These are phyloP conservation scores for Chrysemys picta DNA, from an alignment of 2,113 vertebrate species.

Conservation along the genomic window DNA sequence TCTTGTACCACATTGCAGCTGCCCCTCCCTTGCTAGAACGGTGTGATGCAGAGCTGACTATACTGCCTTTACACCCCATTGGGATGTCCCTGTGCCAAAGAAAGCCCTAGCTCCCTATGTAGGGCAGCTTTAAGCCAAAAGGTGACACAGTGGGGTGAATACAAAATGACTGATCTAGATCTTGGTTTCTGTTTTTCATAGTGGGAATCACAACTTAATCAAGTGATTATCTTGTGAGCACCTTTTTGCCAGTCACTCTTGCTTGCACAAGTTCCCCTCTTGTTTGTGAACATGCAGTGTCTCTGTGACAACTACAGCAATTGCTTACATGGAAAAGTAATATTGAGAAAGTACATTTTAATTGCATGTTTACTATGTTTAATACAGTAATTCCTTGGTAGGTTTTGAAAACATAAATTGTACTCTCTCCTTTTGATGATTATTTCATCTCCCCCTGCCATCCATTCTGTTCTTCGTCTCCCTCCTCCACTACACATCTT, in stretches of 20 bases:
- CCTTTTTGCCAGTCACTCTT: background rate
- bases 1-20: background rate
- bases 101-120: background rate
- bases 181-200: background rate
- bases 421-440: background rate
- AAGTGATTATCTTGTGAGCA: background rate
- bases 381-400: background rate
- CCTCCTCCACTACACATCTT: background rate
- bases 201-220: background rate
- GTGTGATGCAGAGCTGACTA: background rate
- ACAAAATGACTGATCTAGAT: background rate
- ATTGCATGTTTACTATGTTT: background rate
- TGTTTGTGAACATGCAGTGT: background rate
- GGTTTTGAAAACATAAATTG: background rate
- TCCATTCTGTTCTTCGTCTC: background rate
- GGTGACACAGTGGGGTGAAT: background rate
- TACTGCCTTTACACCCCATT: background rate
- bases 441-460: background rate
- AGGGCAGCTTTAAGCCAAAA: background rate
- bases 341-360: background rate
- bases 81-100: background rate
- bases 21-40: too few species aligned
- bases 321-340: background rate
- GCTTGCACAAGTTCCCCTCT: background rate
- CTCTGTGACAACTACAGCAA: background rate